Percentiles rank a stretch among this genome's conserved stretches.
Conservation (phyloP, 1,140 invertebrate genomes). For the Drosophila malerkotliana region DNA sequence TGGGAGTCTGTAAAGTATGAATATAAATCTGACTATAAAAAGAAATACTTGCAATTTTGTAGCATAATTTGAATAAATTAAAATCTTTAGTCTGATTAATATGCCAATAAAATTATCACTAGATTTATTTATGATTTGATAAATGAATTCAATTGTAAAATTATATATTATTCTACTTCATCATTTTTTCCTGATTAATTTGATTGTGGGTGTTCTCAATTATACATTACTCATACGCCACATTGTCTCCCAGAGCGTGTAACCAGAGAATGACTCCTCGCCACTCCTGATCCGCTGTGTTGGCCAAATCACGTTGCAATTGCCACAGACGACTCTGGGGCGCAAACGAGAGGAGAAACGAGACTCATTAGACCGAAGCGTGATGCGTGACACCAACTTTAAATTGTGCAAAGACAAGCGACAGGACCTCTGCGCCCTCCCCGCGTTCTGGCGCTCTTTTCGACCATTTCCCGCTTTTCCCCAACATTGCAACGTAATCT, state of each 20-base stretch:
- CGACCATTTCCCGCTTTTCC: slow-evolving; percentile 37
- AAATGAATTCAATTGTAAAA: background rate
- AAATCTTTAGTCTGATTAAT: background rate
- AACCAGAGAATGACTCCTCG: background rate
- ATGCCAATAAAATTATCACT: background rate
- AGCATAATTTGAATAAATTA: background rate
- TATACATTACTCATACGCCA: slow-evolving; percentile 61
- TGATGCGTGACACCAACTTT: slow-evolving; percentile 80
- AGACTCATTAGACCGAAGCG: slow-evolving; percentile 74
- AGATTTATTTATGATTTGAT: background rate
- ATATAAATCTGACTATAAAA: too few species aligned
- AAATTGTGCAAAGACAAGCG: slow-evolving; percentile 68
- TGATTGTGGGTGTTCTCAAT: slow-evolving; percentile 26
- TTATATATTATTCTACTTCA: background rate
- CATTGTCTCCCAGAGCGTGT: slow-evolving; percentile 21
- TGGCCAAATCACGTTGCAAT: slow-evolving; percentile 77
- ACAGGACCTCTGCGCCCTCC: slow-evolving; percentile 1
- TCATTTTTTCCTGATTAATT: background rate
- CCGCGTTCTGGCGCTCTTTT: background rate
- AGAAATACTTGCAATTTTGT: too few species aligned
- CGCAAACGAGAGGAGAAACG: slow-evolving; percentile 53
- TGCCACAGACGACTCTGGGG: slow-evolving; percentile 43
- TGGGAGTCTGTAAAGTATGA: too few species aligned
- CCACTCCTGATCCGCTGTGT: slow-evolving; percentile 52
- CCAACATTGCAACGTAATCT: slow-evolving; percentile 70